Base-by-base conservation (phyloP, 1,140 invertebrate genomes). In the Trachelipus rathkii region DNA sequence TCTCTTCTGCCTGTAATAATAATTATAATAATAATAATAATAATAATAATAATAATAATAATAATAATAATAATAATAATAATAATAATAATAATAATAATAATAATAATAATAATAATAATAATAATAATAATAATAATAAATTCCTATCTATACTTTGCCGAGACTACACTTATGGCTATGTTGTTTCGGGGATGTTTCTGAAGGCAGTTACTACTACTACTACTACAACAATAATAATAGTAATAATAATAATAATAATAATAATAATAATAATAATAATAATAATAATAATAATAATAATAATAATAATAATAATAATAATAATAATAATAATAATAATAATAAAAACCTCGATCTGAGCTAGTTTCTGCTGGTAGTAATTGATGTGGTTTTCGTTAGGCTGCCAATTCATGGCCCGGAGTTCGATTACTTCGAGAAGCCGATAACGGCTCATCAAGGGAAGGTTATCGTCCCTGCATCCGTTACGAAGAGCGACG, bases 381-480 rank as follows among this genome's bases (percentile, higher is more conserved):
- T 94, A 95, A 79, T 90, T 89, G 85, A 89, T 91, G 86, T 93
- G 90, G 77, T 91, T 90, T 85, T 93, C 92, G 79, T 89, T 90
- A 74, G 89, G 89, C 82, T 91, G 89, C 93, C 93, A 96, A 82
- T 92, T 89, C 84, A 92, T 92, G 71, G 93, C 93, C 84, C 94
- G 87, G 79, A 95, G 87, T 87, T 96, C 94, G 80, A 96, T 93
- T 53, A 95, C 86, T 87, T 95, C 93, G 82, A 96, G 88, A 79
- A 96, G 88, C 85, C 93, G 90, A 84, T 94, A 88, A 85, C 93
- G 89, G 82, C 91, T 92, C 83, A 91, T 89, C 83, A 91, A 88
- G 85, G 93, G 92, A 79, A 95, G 86, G 83, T 89, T 88, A 86
- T 94, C 91, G 71, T 85, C 84, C 85, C 93, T 91, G 82, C 92